Conservation (phyloP, 2,888 invertebrate genomes). For the Sipha maydis region DNA sequence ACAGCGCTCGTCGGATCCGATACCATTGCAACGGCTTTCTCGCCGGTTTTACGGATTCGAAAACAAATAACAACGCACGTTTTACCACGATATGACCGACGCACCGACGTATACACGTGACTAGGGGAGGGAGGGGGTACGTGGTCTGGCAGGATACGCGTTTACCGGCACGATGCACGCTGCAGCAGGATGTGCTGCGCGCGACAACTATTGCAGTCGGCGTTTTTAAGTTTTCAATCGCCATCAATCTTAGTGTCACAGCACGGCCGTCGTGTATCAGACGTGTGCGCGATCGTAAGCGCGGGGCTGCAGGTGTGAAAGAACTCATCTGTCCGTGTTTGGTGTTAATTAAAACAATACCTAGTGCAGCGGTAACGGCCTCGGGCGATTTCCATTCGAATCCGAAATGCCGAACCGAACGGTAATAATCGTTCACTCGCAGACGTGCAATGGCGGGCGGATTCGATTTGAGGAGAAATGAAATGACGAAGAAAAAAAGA, state of each 20-base stretch:
- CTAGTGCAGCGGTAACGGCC: no score
- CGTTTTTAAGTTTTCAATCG: conserved; percentile 23
- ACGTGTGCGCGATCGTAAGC: background rate
- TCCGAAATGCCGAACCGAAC: background rate
- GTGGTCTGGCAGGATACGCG: no score
- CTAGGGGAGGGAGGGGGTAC: no score
- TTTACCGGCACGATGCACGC: no score
- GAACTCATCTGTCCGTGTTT: conserved; percentile 28
- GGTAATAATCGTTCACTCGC: background rate
- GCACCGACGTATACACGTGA: no score
- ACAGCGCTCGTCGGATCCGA: no score
- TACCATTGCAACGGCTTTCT: no score
- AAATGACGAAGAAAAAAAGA: background rate
- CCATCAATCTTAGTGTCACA: conserved; percentile 31
- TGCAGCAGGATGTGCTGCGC: background rate
- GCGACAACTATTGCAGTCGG: background rate
- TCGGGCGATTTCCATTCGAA: background rate
- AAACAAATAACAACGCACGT: no score
- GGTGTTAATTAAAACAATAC: conserved; percentile 43
- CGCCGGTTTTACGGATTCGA: background rate
- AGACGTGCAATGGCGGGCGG: background rate
- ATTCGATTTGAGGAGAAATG: no score
- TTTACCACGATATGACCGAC: no score
- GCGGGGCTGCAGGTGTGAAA: background rate
- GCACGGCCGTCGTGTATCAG: background rate